These are phyloP conservation scores for Drosophila burlai DNA, from an alignment of 1,140 invertebrate species.

Conservation along the genomic window DNA sequence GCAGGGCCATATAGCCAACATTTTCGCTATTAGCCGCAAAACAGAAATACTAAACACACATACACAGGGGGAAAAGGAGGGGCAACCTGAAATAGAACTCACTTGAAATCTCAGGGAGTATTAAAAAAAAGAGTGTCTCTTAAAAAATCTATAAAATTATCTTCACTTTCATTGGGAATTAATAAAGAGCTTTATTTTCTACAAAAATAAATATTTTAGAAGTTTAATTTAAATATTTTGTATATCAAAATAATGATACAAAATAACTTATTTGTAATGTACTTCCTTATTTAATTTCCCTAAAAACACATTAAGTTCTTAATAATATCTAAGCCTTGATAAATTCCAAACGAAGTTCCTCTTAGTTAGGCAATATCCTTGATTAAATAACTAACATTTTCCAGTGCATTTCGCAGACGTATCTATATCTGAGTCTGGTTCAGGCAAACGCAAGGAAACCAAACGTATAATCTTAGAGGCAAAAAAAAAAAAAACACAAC, in stretches of 20 bases:
- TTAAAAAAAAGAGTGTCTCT: background rate
- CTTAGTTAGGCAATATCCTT: background rate
- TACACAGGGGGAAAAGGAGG: constrained; percentile 12
- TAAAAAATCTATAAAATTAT: background rate
- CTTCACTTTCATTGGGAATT: background rate
- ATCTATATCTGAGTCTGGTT: constrained; percentile 60
- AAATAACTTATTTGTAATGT: background rate
- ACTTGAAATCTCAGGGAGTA: background rate
- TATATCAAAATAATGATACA: background rate
- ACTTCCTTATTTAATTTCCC: too few relatives aligned
- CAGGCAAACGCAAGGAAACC: constrained; percentile 70
- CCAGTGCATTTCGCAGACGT: constrained; percentile 54
- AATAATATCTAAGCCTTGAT: background rate
- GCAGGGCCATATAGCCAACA: constrained; percentile 81
- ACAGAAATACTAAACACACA: constrained; percentile 62
- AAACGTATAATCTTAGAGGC: constrained; percentile 78
- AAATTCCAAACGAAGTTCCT: background rate
- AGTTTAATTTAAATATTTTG: background rate
- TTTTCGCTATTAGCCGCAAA: constrained; percentile 79
- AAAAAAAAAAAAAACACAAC: constrained; percentile 23
- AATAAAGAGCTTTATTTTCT: background rate
- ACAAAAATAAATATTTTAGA: background rate
- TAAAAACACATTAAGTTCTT: background rate
- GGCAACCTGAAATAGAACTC: background rate
- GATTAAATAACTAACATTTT: background rate